Evolutionary conservation across 2,113 vertebrate genomes (phyloP).

Genomic region (Pogona vitticeps): DNA sequence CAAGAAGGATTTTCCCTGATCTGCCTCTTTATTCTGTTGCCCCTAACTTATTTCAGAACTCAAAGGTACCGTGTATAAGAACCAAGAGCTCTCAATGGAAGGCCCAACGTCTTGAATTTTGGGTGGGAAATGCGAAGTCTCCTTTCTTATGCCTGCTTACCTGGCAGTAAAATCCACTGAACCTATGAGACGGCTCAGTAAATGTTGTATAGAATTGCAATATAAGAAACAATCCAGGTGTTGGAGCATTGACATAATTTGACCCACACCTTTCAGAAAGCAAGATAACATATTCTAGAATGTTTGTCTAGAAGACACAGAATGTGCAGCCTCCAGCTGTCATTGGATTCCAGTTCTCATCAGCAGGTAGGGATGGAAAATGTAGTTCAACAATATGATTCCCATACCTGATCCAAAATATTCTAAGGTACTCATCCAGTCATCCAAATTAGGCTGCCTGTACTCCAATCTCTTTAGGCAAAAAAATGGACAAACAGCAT

Average conservation of each 20-base stretch:
- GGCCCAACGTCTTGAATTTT: background rate
- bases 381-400: no score
- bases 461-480: background rate
- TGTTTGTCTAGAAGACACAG: no score
- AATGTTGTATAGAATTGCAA: background rate
- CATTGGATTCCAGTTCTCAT: no score
- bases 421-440: background rate
- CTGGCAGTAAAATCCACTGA: background rate
- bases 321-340: no score
- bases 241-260: background rate
- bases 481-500: background rate
- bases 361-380: no score
- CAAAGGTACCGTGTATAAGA: no score
- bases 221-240: no score
- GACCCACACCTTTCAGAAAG: no score
- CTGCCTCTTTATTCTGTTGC: background rate
- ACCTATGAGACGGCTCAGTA: background rate
- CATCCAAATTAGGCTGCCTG: background rate
- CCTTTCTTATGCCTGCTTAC: background rate
- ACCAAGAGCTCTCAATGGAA: no score
- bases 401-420: no score
- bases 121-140: background rate
- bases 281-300: background rate
- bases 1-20: background rate
- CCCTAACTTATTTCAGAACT: background rate